Evolutionary conservation across 2,797 vertebrate genomes (phyloP), one percentile per base, ranked within the genome.

Genomic region (Mormyrus proboscirostris): DNA sequence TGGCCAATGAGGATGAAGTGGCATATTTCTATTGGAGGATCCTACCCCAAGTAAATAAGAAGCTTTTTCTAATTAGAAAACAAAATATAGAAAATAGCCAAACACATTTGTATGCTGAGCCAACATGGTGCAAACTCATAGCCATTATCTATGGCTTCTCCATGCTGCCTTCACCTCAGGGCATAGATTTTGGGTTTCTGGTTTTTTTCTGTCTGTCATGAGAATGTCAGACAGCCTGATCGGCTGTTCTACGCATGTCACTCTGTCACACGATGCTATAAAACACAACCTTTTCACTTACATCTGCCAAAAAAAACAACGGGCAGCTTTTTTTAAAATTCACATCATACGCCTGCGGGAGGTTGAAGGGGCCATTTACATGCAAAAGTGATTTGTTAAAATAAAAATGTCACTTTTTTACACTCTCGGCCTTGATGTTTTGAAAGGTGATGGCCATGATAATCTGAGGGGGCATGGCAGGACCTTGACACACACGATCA

Each of bases 351-450:
- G 16, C 12, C 33, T n/a, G 73, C 41, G 6, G 38, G 73, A 79
- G 73, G 73, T 4, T 44, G 6, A 79, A 79, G 33, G 41, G 14
- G 16, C 7, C n/a, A 79, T 79, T 79, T 79, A 19, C 69, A 76
- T 41, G 38, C 59, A 79, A 79, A 79, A 79, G 29, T n/a, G 38
- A 79, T 79, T 79, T 9, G 33, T 44, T 44, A 79, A 79, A 79
- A 79, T 79, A 44, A 79, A 79, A 44, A 79, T 79, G 73, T 79
- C 73, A 79, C 73, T 44, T 69, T 29, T 79, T 79, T 44, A 79
- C 14, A 7, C 38, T 19, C 69, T 44, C 0, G 5, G 73, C 73
- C 38, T 44, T 44, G 73, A 79, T 38, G 73, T 79, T n/a, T 79
- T 44, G 38, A 44, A 41, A 14, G 38, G 41, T 44, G 38, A 79